Conservation (phyloP, 2,113 vertebrate species). For the Gymnobelideus leadbeateri region DNA sequence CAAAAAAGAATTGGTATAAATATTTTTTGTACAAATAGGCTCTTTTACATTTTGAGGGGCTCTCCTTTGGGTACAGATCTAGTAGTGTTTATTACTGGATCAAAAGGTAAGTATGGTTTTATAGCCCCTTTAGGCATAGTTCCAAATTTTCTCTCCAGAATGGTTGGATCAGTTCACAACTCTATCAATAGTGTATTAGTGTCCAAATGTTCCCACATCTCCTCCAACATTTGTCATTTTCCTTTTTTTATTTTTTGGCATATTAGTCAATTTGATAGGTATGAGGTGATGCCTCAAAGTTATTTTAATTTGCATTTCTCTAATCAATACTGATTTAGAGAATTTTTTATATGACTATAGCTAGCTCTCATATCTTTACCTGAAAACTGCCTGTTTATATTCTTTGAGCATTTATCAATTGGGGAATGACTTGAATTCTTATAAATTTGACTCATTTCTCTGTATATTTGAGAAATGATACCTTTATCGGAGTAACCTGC, state of each 20-base stretch:
- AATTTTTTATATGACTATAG: background rate
- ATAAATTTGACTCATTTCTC: background rate
- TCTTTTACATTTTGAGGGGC: background rate
- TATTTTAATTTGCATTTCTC: background rate
- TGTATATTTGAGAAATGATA: background rate
- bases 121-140: background rate
- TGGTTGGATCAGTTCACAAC: background rate
- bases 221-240: background rate
- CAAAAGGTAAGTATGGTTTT: background rate
- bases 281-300: background rate
- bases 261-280: background rate
- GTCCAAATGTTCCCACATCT: background rate
- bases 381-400: background rate
- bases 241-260: background rate
- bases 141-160: background rate
- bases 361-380: background rate
- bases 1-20: background rate
- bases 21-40: background rate
- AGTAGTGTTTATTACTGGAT: background rate
- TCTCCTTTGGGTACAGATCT: background rate
- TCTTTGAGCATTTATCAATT: background rate
- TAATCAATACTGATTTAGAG: background rate
- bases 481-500: no score
- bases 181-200: background rate
- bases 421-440: background rate